Percentiles rank a stretch among this genome's conserved stretches.
Evolutionary conservation across 2,113 vertebrate genomes (phyloP).

Genomic region (Eolophus roseicapilla): DNA sequence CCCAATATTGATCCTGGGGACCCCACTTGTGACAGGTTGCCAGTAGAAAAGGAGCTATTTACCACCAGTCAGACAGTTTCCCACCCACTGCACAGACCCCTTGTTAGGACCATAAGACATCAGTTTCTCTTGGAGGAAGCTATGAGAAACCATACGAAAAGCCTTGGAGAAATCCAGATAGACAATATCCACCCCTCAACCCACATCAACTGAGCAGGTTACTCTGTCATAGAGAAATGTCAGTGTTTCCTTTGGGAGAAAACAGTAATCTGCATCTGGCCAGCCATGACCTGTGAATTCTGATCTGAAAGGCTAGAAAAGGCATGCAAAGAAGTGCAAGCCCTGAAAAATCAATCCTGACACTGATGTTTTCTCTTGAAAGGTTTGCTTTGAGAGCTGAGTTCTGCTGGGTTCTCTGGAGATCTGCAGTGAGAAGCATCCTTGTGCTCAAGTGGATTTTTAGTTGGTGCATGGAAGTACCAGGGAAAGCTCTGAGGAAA

Average conservation of each 20-base stretch:
- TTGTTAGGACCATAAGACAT: fast-evolving
- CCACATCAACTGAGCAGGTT: neutral
- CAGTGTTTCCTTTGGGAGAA: neutral
- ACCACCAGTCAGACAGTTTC: neutral
- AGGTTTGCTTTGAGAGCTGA: neutral
- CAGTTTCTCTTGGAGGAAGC: neutral
- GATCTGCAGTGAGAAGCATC: neutral
- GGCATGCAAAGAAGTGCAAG: neutral
- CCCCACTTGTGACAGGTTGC: neutral
- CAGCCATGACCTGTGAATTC: neutral
- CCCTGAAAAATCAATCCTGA: neutral
- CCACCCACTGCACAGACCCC: neutral
- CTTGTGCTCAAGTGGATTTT: neutral
- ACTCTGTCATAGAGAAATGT: neutral
- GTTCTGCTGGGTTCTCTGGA: neutral
- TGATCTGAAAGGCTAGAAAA: neutral
- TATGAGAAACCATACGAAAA: neutral
- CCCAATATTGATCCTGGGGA: neutral
- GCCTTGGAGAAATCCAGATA: neutral
- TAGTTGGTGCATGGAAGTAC: neutral
- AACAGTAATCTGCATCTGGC: neutral
- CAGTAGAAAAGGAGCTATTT: neutral
- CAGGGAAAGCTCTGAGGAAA: neutral
- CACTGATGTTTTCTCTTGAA: neutral
- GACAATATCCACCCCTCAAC: neutral